Percentiles rank a stretch among this genome's conserved stretches.
phyloP scores from a whole-genome alignment of 2,113 vertebrate genomes.

The Ctenomys sociabilis region DNA sequence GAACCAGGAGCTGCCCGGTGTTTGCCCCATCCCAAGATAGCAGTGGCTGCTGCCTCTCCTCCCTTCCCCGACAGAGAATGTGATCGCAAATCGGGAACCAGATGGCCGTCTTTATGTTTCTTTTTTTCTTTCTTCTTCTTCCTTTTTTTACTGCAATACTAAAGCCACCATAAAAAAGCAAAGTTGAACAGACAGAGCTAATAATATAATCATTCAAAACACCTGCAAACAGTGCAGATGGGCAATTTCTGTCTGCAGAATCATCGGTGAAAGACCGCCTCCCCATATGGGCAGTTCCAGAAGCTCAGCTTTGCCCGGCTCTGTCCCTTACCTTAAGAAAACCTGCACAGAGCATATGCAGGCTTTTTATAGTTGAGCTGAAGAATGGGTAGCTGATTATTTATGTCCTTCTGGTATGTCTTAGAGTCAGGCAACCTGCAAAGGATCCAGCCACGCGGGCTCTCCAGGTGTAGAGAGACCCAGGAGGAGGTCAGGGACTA shows the following conservation, averaged over 20 bases:
- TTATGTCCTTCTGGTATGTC: slow-evolving; percentile 90
- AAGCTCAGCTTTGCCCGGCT: slow-evolving; percentile 88
- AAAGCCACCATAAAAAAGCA: slow-evolving; percentile 96
- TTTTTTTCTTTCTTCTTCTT: slow-evolving; percentile 88
- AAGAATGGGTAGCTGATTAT: slow-evolving; percentile 85
- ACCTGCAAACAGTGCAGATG: slow-evolving; percentile 99
- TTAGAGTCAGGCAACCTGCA: slow-evolving; percentile 74
- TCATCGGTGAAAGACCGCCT: slow-evolving; percentile 93
- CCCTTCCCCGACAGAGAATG: slow-evolving; percentile 85
- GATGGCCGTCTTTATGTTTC: slow-evolving; percentile 95
- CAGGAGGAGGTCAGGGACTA: slow-evolving; percentile 58
- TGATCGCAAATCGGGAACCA: slow-evolving; percentile 89
- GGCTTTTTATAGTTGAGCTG: slow-evolving; percentile 89
- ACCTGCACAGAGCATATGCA: slow-evolving; percentile 91
- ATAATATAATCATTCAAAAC: slow-evolving; percentile 99
- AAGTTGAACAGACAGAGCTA: slow-evolving; percentile 98
- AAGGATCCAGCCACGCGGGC: slow-evolving; percentile 75
- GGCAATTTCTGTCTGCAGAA: slow-evolving; percentile 95
- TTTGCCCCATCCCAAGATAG: slow-evolving; percentile 77
- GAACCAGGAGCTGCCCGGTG: slow-evolving; percentile 68
- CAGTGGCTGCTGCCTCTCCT: slow-evolving; percentile 79
- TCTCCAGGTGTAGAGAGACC: slow-evolving; percentile 55
- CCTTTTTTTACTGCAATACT: slow-evolving; percentile 90
- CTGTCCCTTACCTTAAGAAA: slow-evolving; percentile 92
- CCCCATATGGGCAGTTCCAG: slow-evolving; percentile 95